Conservation (phyloP, 1,140 invertebrate species). For the Drosophila simulans region DNA sequence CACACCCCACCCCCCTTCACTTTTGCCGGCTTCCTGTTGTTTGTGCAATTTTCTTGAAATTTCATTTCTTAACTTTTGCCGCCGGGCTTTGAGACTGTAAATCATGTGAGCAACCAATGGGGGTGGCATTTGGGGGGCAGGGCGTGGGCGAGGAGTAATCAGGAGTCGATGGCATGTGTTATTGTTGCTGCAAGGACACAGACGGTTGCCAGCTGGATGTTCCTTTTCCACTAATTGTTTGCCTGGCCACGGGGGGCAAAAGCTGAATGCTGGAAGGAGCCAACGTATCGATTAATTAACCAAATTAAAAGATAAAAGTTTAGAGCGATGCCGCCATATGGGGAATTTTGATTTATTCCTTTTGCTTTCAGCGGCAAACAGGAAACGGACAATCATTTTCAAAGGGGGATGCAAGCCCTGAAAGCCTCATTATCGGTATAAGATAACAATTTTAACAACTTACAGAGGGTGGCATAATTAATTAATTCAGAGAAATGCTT, state of each 20-base stretch:
- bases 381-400: conserved; percentile 24
- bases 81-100: conserved; percentile 68
- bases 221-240: conserved; percentile 75
- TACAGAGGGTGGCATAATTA: conserved; percentile 15
- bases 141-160: too few species aligned
- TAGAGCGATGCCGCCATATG: conserved; percentile 24
- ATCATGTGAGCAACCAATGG: conserved; percentile 59
- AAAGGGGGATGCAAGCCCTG: conserved; percentile 25
- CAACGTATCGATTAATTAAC: conserved; percentile 77
- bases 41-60: conserved; percentile 82
- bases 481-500: conserved; percentile 17
- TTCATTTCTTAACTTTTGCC: conserved; percentile 82
- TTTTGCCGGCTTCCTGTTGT: conserved; percentile 65
- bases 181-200: conserved; percentile 34
- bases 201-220: conserved; percentile 35
- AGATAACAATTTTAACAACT: conserved; percentile 7
- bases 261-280: neutral
- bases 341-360: conserved; percentile 54
- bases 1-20: conserved; percentile 4
- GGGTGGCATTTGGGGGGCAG: neutral
- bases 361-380: conserved; percentile 18
- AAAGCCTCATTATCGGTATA: conserved; percentile 23
- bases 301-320: conserved; percentile 77
- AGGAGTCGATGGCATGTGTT: conserved; percentile 51
- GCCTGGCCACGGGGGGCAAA: conserved; percentile 51